These are phyloP conservation scores for Aphelocoma coerulescens DNA, from an alignment of 2,113 vertebrate species.

Conservation along the genomic window DNA sequence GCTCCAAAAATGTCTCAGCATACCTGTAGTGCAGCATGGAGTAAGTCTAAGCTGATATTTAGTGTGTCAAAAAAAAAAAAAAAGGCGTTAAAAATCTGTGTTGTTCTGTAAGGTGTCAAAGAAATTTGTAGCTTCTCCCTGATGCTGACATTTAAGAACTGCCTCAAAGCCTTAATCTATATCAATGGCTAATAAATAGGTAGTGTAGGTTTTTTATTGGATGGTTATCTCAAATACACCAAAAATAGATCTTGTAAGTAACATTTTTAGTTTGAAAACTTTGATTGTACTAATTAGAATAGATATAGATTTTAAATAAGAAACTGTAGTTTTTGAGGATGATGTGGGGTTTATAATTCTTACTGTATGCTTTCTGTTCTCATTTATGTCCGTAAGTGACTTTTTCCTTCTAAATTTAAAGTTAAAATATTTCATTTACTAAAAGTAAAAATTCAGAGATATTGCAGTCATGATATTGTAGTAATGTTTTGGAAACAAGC, in stretches of 20 bases:
- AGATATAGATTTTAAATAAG: not conserved
- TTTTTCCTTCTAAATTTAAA: not conserved
- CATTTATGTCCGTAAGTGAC: not conserved
- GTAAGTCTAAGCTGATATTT: not conserved
- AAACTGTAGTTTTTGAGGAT: not conserved
- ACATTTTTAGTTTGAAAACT: not conserved
- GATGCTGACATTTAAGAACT: slow-evolving; percentile 53
- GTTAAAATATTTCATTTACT: not conserved
- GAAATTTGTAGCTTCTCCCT: not conserved
- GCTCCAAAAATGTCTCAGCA: not conserved
- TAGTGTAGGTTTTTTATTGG: not conserved
- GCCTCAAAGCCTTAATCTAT: slow-evolving; percentile 77
- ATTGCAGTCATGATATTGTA: not conserved
- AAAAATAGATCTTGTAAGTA: not conserved
- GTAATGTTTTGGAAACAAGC: not conserved
- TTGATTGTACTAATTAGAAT: not conserved
- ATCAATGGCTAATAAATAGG: slow-evolving; percentile 69
- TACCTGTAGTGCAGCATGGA: not conserved
- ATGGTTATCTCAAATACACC: not conserved
- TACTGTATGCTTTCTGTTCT: not conserved
- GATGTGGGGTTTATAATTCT: not conserved
- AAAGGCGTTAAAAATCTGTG: not conserved
- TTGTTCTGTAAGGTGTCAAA: not conserved
- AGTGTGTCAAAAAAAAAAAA: not conserved
- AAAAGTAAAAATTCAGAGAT: not conserved